Evolutionary conservation across 2,113 vertebrate genomes (phyloP), one percentile per base, ranked within the genome.

Genomic region (Antennarius striatus): DNA sequence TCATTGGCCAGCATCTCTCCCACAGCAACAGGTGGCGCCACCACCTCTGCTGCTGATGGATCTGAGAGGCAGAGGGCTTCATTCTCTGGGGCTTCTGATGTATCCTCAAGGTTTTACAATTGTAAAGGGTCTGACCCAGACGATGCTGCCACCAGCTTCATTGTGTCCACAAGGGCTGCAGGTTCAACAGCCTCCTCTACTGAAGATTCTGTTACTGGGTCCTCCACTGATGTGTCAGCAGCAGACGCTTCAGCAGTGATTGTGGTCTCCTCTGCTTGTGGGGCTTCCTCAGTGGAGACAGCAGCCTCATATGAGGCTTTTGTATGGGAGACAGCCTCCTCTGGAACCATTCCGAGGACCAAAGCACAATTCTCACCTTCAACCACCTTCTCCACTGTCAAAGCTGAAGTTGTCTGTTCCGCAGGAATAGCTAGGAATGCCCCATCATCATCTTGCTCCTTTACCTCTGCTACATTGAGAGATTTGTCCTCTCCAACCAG

Each of bases 131-230:
- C 59, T 0, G 64, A 39, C 11, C 28, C 71, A 2, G 51, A 10
- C 6, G 79, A 80, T 39, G 74, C 80, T 43, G 72, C 82, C 51
- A 79, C 78, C 52, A 80, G 53, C 46, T 77, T 72, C 51, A 22
- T 1, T 0, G 45, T 29, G 6, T 56, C 58, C 55, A 51, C 52
- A 6, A 56, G 36, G 8, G 13, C 47, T 17, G 58, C 12, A 39
- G 43, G 16, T 9, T 70, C 68, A 1, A 43, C 16, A 1, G 63
- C 30, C 51, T 42, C 60, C 9, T 32, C 68, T 28, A 42, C 47
- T 1, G 10, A 36, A 36, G 32, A 12, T 39, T 63, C 61, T 6
- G 15, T 46, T 28, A 29, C 43, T 10, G 47, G 14, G 4, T 72
- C 68, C 50, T 63, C 60, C 5, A 10, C 64, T 29, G 39, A n/a